Conservation (phyloP, 2,888 invertebrate genomes). For the Seira ritae region DNA sequence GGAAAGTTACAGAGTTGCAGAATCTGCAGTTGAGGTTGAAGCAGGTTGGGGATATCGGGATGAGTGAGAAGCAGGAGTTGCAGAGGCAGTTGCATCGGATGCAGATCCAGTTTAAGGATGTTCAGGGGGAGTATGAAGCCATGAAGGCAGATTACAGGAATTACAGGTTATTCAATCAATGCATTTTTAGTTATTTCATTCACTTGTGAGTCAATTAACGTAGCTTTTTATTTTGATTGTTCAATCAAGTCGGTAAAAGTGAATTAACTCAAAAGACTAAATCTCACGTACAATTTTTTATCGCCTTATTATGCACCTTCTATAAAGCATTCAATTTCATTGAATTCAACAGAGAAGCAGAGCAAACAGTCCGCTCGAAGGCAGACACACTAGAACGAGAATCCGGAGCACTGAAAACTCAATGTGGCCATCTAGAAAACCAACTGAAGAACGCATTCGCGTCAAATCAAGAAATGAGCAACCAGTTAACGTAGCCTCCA, state of each 20-base stretch:
- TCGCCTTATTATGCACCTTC: too few species aligned
- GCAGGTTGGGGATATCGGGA: slow-evolving; percentile 79
- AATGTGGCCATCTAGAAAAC: slow-evolving; percentile 74
- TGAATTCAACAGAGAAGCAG: slow-evolving; percentile 57
- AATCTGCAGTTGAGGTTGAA: slow-evolving; percentile 80
- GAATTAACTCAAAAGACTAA: too few species aligned
- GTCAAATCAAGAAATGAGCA: slow-evolving; percentile 68
- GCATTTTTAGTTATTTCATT: too few species aligned
- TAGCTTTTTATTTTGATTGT: too few species aligned
- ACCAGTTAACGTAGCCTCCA: slow-evolving; percentile 64
- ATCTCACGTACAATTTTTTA: too few species aligned
- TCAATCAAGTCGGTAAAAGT: too few species aligned
- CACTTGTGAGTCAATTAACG: too few species aligned
- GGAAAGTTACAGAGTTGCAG: slow-evolving; percentile 81
- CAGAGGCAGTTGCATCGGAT: slow-evolving; percentile 80
- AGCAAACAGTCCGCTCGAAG: slow-evolving; percentile 63
- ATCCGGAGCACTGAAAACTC: slow-evolving; percentile 74
- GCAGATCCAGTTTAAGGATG: slow-evolving; percentile 51
- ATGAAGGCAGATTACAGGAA: slow-evolving; percentile 57
- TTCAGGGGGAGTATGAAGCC: slow-evolving; percentile 64
- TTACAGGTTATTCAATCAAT: slow-evolving; percentile 32
- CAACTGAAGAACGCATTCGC: slow-evolving; percentile 75
- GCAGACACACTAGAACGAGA: slow-evolving; percentile 68
- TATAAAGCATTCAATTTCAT: too few species aligned
- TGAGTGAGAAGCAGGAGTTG: slow-evolving; percentile 81